These are phyloP conservation scores for Stegodyphus dumicola DNA, from an alignment of 1,140 invertebrate species.

Conservation along the genomic window DNA sequence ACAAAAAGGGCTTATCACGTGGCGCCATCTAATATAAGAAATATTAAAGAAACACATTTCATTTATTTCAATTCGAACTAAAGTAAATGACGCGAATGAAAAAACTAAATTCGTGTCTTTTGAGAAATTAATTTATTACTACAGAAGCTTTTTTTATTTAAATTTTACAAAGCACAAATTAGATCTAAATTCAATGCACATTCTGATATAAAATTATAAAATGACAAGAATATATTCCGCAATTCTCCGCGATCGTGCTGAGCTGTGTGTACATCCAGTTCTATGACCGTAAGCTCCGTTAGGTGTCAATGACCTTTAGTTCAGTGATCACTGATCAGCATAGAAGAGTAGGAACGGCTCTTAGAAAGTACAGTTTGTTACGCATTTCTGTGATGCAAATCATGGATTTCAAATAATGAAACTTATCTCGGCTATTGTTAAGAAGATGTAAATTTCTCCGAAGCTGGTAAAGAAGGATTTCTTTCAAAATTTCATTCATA, in stretches of 20 bases:
- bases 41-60: too few relatives aligned
- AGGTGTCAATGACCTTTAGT: slow-evolving; percentile 61
- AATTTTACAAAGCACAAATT: neutral
- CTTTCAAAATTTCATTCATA: slow-evolving; percentile 47
- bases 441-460: neutral
- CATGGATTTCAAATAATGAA: slow-evolving; percentile 44
- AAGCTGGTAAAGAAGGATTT: neutral
- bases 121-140: neutral
- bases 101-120: neutral
- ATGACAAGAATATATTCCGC: too few relatives aligned
- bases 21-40: too few relatives aligned
- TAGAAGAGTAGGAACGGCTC: slow-evolving; percentile 48
- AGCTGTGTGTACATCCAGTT: slow-evolving; percentile 45
- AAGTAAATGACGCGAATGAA: neutral
- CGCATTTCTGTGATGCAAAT: slow-evolving; percentile 32
- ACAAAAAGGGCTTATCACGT: too few relatives aligned
- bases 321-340: slow-evolving; percentile 59
- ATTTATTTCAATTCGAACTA: too few relatives aligned
- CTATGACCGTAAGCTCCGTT: slow-evolving; percentile 59
- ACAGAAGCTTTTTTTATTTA: neutral
- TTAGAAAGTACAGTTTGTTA: slow-evolving; percentile 26
- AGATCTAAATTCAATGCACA: too few relatives aligned
- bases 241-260: too few relatives aligned
- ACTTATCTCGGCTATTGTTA: neutral
- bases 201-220: too few relatives aligned